phyloP scores from a whole-genome alignment of 2,797 vertebrate genomes.

The Coregonus sp. region DNA sequence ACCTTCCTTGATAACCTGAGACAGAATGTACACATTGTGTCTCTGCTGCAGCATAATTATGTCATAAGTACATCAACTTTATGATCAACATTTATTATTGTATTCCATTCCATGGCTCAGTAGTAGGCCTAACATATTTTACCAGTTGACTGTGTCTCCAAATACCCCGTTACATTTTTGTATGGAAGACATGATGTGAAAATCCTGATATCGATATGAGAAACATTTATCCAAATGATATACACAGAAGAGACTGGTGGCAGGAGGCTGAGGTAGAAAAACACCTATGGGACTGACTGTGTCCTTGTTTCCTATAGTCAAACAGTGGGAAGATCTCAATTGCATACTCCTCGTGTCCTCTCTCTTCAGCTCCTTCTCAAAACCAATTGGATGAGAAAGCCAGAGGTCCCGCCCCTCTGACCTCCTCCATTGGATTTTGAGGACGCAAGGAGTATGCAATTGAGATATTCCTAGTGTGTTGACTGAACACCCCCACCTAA shows the following conservation, averaged over 20 bases:
- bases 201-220: neutral
- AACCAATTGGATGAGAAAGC: too few relatives aligned
- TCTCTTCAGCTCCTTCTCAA: too few relatives aligned
- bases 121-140: neutral
- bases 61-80: neutral
- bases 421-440: too few relatives aligned
- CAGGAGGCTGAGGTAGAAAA: neutral
- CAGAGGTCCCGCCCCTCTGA: too few relatives aligned
- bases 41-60: conserved; percentile 6
- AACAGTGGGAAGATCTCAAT: neutral
- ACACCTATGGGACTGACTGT: neutral
- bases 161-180: neutral
- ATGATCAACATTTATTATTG: neutral
- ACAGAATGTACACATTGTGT: conserved; percentile 19
- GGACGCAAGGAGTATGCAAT: too few relatives aligned
- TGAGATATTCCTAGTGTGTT: too few relatives aligned
- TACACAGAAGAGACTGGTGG: neutral
- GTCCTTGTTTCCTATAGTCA: neutral
- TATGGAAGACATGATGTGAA: neutral
- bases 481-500: neutral
- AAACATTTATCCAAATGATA: neutral
- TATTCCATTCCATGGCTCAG: neutral
- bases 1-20: conserved; percentile 12
- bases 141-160: neutral
- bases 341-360: too few relatives aligned